These are phyloP conservation scores for Corapipo altera DNA, from an alignment of 2,113 vertebrate genomes.

Conservation along the genomic window DNA sequence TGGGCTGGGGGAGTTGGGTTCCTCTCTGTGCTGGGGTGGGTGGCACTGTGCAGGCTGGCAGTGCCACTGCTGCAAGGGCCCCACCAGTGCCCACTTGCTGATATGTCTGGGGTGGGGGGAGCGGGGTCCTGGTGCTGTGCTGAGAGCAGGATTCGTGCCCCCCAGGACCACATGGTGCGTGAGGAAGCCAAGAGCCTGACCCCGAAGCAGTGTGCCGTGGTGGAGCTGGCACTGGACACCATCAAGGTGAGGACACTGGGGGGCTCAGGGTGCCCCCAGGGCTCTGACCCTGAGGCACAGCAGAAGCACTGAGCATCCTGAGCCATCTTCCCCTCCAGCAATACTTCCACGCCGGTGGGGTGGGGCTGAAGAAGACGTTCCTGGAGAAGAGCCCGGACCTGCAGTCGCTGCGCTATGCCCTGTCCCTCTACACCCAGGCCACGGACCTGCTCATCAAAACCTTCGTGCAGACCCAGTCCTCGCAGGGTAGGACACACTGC, in stretches of 20 bases:
- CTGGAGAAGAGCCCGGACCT: constrained; percentile 97
- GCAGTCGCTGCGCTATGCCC: constrained; percentile 91
- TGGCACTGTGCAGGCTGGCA: not conserved
- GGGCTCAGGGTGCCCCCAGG: fast-evolving
- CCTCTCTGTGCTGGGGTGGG: not conserved
- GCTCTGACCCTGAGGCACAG: not conserved
- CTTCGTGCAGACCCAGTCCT: constrained; percentile 92
- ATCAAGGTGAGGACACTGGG: constrained; percentile 85
- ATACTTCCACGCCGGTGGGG: constrained; percentile 98
- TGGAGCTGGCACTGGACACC: constrained; percentile 94
- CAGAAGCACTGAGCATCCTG: not conserved
- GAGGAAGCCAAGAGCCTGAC: constrained; percentile 96
- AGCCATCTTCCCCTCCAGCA: constrained; percentile 72
- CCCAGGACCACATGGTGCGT: constrained; percentile 96
- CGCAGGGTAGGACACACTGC: constrained; percentile 81
- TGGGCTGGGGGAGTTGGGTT: not conserved
- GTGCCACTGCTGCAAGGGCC: not conserved
- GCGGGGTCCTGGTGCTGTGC: fast-evolving
- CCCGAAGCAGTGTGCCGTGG: constrained; percentile 95
- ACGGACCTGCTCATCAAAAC: constrained; percentile 98
- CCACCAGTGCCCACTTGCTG: not conserved
- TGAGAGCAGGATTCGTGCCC: not conserved
- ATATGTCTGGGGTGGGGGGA: not conserved
- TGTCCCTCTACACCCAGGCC: constrained; percentile 97
- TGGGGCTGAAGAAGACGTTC: constrained; percentile 97